Evolutionary conservation across 1,140 invertebrate species (phyloP).

Genomic region (Acromyrmex echinatior): DNA sequence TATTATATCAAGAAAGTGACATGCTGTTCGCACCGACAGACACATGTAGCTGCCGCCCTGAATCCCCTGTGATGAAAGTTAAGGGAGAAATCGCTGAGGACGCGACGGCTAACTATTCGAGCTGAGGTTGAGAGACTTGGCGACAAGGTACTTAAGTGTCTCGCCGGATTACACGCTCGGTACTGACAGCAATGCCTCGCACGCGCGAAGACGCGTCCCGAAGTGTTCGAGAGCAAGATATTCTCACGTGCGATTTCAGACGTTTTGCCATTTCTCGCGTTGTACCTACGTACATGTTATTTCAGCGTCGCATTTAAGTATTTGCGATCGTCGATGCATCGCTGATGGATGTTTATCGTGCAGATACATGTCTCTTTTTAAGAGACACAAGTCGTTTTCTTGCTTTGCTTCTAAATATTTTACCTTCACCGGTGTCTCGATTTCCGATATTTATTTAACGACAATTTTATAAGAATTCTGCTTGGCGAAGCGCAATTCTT

Average conservation of each 20-base stretch:
- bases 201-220: constrained; percentile 19
- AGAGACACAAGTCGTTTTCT: background rate
- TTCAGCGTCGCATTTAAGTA: constrained; percentile 8
- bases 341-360: constrained; percentile 16
- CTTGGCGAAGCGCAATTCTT: background rate
- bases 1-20: constrained; percentile 15
- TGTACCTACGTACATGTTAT: background rate
- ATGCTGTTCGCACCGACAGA: constrained; percentile 16
- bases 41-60: constrained; percentile 8
- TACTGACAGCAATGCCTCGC: constrained; percentile 30
- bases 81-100: constrained; percentile 42
- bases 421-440: background rate
- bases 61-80: constrained; percentile 45
- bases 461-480: background rate
- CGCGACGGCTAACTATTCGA: constrained; percentile 47
- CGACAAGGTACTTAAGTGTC: constrained; percentile 46
- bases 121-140: constrained; percentile 59
- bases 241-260: constrained; percentile 52
- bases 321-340: constrained; percentile 34
- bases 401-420: background rate
- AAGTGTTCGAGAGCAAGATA: constrained; percentile 18
- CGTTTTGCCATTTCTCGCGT: constrained; percentile 60
- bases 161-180: constrained; percentile 54
- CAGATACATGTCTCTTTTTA: background rate
- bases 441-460: constrained; percentile 8